phyloP scores from a whole-genome alignment of 92 coral and sea anemone species.

The Micromussa lordhowensis region DNA sequence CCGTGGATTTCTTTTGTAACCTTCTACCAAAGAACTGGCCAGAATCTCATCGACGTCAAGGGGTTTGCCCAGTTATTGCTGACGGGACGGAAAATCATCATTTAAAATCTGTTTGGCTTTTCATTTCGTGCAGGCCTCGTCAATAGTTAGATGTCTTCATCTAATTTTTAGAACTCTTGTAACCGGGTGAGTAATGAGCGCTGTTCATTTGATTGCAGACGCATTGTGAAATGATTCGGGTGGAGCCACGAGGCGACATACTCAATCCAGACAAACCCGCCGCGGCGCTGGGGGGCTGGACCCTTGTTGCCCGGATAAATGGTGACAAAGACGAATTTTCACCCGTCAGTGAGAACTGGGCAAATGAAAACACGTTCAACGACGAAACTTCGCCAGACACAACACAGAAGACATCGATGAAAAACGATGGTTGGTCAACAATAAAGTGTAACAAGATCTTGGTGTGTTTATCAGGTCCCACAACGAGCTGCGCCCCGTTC shows the following conservation, averaged over 20 bases:
- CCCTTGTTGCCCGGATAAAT: conserved; percentile 80
- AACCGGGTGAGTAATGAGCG: conserved; percentile 34
- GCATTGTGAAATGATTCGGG: conserved; percentile 83
- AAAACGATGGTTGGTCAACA: conserved; percentile 86
- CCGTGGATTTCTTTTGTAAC: neutral
- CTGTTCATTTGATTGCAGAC: conserved; percentile 78
- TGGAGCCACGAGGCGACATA: conserved; percentile 67
- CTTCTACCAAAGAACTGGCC: neutral
- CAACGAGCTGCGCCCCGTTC: conserved; percentile 84
- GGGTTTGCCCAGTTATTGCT: conserved; percentile 85
- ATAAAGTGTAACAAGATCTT: conserved; percentile 65
- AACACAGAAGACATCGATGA: conserved; percentile 82
- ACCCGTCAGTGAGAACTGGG: conserved; percentile 95
- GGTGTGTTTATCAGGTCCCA: conserved; percentile 82
- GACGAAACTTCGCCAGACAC: conserved; percentile 78
- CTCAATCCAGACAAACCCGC: conserved; percentile 83
- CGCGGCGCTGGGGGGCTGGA: conserved; percentile 91
- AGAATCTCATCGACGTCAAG: conserved; percentile 5
- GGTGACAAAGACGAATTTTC: conserved; percentile 87
- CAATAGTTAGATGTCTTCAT: neutral
- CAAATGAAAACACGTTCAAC: conserved; percentile 73
- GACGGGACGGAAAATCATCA: conserved; percentile 63
- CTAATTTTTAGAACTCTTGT: neutral
- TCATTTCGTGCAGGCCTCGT: neutral
- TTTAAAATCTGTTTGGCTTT: neutral